These are phyloP conservation scores for Xanthorhoe designata DNA, from an alignment of 2,888 invertebrate genomes.

Conservation along the genomic window DNA sequence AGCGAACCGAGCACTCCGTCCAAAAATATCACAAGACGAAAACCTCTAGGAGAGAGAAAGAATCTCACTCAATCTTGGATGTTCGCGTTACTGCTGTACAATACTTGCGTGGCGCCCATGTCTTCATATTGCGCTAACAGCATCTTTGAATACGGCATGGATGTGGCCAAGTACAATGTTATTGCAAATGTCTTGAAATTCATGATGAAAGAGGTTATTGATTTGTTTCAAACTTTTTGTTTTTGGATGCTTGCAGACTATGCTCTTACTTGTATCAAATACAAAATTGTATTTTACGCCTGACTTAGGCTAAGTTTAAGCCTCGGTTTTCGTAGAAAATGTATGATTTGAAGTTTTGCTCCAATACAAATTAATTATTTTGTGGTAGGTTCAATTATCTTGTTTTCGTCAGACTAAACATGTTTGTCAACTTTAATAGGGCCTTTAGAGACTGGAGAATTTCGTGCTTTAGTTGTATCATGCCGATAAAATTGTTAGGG, in stretches of 20 bases:
- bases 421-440: too few species aligned
- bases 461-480: too few species aligned
- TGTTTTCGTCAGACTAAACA: too few species aligned
- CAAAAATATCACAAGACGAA: constrained; percentile 23
- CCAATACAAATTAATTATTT: too few species aligned
- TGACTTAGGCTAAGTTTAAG: too few species aligned
- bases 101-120: constrained; percentile 76
- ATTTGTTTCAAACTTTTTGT: too few species aligned
- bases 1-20: constrained; percentile 22
- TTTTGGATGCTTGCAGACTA: constrained; percentile 64
- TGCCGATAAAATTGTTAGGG: too few species aligned
- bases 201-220: constrained; percentile 71
- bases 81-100: constrained; percentile 74
- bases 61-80: constrained; percentile 70
- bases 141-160: constrained; percentile 74
- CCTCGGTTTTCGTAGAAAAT: too few species aligned
- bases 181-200: constrained; percentile 64
- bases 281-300: not conserved
- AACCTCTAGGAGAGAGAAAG: constrained; percentile 45
- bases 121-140: constrained; percentile 74
- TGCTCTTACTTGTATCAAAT: constrained; percentile 66
- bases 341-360: too few species aligned
- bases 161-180: constrained; percentile 75
- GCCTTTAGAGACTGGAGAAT: too few species aligned
- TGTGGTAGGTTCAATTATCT: too few species aligned